A percentile compares a stretch with the other conserved stretches of the same genome.
Evolutionary conservation across 2,113 vertebrate genomes (phyloP).

Genomic region (Callipepla californica): DNA sequence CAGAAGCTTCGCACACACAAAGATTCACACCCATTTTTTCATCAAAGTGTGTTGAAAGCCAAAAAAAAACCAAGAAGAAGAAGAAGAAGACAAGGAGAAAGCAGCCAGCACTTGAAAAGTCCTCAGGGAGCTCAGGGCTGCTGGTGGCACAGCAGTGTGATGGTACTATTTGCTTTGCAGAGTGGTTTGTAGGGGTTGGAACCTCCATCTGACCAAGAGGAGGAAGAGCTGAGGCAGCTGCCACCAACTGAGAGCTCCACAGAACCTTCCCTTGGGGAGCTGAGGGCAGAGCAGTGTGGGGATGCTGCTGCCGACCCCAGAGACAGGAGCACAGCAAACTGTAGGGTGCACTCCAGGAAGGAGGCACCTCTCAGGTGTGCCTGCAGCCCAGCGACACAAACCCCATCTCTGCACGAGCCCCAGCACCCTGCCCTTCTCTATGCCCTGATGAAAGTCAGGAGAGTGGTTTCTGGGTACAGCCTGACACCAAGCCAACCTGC

Average conservation of each 20-base stretch:
- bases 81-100: neutral
- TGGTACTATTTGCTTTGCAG: neutral
- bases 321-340: accelerated
- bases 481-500: neutral
- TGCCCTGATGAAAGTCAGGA: neutral
- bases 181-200: neutral
- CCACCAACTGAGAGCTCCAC: neutral
- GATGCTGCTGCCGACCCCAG: neutral
- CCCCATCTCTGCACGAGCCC: neutral
- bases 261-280: neutral
- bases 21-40: conserved; percentile 59
- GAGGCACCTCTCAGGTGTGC: accelerated
- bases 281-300: neutral
- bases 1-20: conserved; percentile 17
- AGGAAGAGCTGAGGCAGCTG: neutral
- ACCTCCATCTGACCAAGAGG: conserved; percentile 5
- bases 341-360: neutral
- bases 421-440: neutral
- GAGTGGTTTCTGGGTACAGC: neutral
- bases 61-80: neutral
- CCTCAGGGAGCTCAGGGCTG: neutral
- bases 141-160: neutral
- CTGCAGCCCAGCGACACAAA: neutral
- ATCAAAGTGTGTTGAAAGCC: conserved; percentile 40
- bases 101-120: neutral